These are phyloP conservation scores for Phacellophora camtschatica DNA, from an alignment of 30 jellyfish, hydroid and myxozoan species.

Conservation along the genomic window DNA sequence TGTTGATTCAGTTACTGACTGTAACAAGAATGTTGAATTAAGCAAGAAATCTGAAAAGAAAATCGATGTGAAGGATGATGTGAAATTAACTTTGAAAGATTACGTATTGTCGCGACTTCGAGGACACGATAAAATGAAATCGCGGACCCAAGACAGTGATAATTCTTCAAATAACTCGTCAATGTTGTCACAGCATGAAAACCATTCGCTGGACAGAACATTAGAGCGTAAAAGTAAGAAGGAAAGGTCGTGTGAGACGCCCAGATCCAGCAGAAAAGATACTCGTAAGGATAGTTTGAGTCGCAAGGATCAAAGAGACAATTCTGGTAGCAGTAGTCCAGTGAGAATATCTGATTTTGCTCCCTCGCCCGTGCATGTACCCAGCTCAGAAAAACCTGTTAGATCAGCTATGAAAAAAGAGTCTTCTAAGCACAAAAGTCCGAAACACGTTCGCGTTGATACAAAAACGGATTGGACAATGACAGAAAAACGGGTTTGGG, in stretches of 20 bases:
- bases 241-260: slow-evolving; percentile 23
- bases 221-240: slow-evolving; percentile 25
- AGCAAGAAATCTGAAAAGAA: slow-evolving; percentile 6
- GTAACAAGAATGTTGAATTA: slow-evolving; percentile 24
- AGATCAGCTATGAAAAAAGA: slow-evolving; percentile 63
- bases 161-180: too few species aligned
- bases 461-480: slow-evolving; percentile 89
- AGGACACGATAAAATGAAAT: slow-evolving; percentile 37
- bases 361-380: slow-evolving; percentile 22
- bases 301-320: slow-evolving; percentile 12
- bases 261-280: slow-evolving; percentile 13
- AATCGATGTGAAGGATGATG: slow-evolving; percentile 28
- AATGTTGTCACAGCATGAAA: slow-evolving; percentile 36
- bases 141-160: slow-evolving; percentile 22
- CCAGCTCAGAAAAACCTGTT: slow-evolving; percentile 7
- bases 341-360: slow-evolving; percentile 4
- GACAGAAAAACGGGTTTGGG: slow-evolving; percentile 97
- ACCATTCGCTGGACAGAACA: slow-evolving; percentile 6
- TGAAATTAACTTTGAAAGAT: slow-evolving; percentile 46
- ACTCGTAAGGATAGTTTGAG: slow-evolving; percentile 19
- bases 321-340: slow-evolving; percentile 20
- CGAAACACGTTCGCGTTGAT: slow-evolving; percentile 87
- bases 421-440: slow-evolving; percentile 37
- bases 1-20: slow-evolving; percentile 5
- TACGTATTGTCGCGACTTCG: slow-evolving; percentile 60